Evolutionary conservation across 1,140 invertebrate genomes (phyloP).

Genomic region (Eupristina koningsbergeri): DNA sequence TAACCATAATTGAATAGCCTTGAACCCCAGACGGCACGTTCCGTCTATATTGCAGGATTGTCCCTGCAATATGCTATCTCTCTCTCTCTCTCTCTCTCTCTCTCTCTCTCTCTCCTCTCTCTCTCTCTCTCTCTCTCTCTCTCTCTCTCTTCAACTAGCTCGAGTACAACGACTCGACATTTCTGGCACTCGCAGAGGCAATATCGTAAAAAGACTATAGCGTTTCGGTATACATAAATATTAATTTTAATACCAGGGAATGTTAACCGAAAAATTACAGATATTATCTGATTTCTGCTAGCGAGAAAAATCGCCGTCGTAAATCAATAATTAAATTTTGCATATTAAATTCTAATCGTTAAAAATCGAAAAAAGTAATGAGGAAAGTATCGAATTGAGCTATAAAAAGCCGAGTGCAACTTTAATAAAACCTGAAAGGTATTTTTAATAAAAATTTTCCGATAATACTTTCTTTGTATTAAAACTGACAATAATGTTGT

Average conservation of each 20-base stretch:
- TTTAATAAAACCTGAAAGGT: not conserved
- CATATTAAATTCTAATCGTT: not conserved
- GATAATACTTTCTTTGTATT: no score
- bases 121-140: no score
- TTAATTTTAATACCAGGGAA: conserved; percentile 30
- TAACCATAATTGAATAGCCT: conserved; percentile 56
- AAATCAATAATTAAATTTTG: not conserved
- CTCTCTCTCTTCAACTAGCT: conserved; percentile 32
- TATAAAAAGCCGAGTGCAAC: no score
- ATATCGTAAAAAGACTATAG: conserved; percentile 17
- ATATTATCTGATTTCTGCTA: not conserved
- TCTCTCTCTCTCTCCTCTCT: conserved; percentile 5
- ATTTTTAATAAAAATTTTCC: not conserved
- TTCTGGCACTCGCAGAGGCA: not conserved
- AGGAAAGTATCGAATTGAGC: no score
- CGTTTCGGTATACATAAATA: not conserved
- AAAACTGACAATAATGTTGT: no score
- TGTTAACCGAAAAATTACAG: conserved; percentile 1
- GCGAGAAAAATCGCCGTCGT: no score
- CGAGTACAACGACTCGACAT: conserved; percentile 9
- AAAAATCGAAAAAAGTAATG: not conserved
- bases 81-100: conserved; percentile 1
- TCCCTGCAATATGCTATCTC: conserved; percentile 46
- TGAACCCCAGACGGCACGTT: conserved; percentile 46
- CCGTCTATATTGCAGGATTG: conserved; percentile 43